These are phyloP conservation scores for Pandemis corylana DNA, from an alignment of 2,888 invertebrate genomes.

Conservation along the genomic window DNA sequence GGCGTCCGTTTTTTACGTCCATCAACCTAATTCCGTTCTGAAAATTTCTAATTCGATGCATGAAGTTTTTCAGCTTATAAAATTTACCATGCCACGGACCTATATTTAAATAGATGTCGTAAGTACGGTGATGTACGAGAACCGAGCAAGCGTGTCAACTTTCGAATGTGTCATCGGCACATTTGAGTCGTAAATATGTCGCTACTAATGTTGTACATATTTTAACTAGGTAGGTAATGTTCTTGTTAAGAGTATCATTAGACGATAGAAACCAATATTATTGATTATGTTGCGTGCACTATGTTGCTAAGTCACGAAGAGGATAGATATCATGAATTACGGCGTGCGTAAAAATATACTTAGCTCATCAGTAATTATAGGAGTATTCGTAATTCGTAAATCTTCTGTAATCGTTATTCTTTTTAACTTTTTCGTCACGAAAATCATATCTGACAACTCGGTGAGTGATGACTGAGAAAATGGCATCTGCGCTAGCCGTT, in stretches of 20 bases:
- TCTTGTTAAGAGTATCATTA: neutral
- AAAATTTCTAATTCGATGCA: constrained; percentile 2
- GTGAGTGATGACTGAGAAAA: too few relatives aligned
- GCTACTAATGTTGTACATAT: too few relatives aligned
- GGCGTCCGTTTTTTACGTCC: constrained; percentile 4
- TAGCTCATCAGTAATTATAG: neutral
- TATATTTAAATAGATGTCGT: too few relatives aligned
- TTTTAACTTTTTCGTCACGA: too few relatives aligned
- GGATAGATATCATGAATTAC: constrained; percentile 23
- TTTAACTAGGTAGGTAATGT: neutral
- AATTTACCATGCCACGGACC: neutral
- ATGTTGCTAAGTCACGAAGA: constrained; percentile 31
- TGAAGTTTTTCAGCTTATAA: neutral
- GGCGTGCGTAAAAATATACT: constrained; percentile 23
- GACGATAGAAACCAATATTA: constrained; percentile 6
- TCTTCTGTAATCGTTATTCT: too few relatives aligned
- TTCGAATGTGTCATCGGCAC: too few relatives aligned
- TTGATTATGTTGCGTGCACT: constrained; percentile 37
- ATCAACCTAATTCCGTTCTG: constrained; percentile 23
- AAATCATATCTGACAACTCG: too few relatives aligned
- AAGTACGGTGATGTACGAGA: too few relatives aligned
- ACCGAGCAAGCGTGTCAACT: too few relatives aligned
- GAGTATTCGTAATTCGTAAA: too few relatives aligned
- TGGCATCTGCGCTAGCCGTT: too few relatives aligned
- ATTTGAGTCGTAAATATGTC: too few relatives aligned